Evolutionary conservation across 2,888 invertebrate genomes (phyloP).

Genomic region (Drosophila rellima): DNA sequence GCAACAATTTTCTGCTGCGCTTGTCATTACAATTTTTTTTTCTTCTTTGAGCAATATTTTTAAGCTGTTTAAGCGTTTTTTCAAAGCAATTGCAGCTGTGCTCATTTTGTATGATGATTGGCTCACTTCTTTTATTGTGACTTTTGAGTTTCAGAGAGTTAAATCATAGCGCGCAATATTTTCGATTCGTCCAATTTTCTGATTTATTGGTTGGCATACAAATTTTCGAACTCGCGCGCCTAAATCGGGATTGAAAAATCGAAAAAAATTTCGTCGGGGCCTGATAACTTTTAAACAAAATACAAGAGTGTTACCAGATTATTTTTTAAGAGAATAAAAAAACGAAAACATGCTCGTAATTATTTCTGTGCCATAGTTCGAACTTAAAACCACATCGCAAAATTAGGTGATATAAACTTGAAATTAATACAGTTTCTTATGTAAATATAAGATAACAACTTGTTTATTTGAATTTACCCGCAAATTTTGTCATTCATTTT

Average conservation of each 20-base stretch:
- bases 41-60: conserved; percentile 10
- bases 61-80: conserved; percentile 56
- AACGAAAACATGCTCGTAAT: background rate
- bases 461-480: conserved; percentile 19
- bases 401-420: background rate
- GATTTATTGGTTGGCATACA: background rate
- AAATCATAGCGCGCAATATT: conserved; percentile 18
- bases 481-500: conserved; percentile 16
- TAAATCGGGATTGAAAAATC: background rate
- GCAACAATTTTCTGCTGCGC: conserved; percentile 56
- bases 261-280: background rate
- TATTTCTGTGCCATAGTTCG: background rate
- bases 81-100: conserved; percentile 43
- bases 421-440: background rate
- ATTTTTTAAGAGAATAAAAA: background rate
- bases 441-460: background rate
- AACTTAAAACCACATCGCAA: background rate
- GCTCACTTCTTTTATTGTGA: conserved; percentile 60
- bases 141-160: conserved; percentile 23
- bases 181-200: background rate
- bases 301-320: conserved; percentile 33
- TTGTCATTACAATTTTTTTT: conserved; percentile 25
- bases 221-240: background rate
- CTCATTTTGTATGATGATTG: conserved; percentile 58
- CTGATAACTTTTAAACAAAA: background rate